phyloP scores from a whole-genome alignment of 1,140 invertebrate species.

The Euwallacea similis region DNA sequence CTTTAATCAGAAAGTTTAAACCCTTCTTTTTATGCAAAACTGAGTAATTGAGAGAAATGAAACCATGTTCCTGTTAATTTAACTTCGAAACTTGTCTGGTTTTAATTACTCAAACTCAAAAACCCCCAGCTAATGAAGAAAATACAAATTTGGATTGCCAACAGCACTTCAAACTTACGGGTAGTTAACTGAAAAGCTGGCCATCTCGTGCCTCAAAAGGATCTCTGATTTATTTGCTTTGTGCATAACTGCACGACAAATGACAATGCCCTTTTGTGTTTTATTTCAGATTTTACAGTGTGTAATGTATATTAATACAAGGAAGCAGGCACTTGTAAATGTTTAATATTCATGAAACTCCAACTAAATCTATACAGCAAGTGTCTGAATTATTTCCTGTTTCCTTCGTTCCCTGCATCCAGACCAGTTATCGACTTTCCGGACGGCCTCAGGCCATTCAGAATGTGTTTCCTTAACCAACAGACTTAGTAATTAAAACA shows the following conservation, averaged over 20 bases:
- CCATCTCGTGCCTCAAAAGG: no score
- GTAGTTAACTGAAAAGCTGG: no score
- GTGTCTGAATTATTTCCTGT: slow-evolving; percentile 5
- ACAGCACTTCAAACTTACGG: neutral
- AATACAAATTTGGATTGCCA: neutral
- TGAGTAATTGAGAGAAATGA: neutral
- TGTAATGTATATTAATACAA: no score
- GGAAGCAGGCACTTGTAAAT: no score
- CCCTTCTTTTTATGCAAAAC: slow-evolving; percentile 1
- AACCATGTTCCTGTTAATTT: neutral
- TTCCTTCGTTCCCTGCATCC: slow-evolving; percentile 1
- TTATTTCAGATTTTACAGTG: no score
- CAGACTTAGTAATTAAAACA: no score
- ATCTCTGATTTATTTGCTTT: no score
- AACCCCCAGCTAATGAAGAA: neutral
- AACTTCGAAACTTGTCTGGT: neutral
- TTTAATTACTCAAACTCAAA: slow-evolving; percentile 1
- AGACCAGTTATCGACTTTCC: neutral
- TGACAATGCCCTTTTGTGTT: no score
- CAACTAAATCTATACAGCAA: neutral
- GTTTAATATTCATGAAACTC: slow-evolving; percentile 2
- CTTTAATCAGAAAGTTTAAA: neutral
- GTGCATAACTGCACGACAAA: no score
- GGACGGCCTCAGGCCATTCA: neutral
- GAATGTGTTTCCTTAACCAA: neutral